Percentiles rank a stretch among this genome's conserved stretches.
phyloP scores from a whole-genome alignment of 2,113 vertebrate species.

The Sus scrofa region T2T-Sscrofa CM000815.6:128140501-128141000 shows the following conservation, averaged over 20 bases:
- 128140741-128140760: background rate
- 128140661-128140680: no score
- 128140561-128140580: no score
- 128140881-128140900: background rate
- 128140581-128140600: no score
- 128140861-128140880: background rate
- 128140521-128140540: no score
- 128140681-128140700: no score
- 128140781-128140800: background rate
- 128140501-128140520: no score
- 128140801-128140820: background rate
- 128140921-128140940: background rate
- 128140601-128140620: no score
- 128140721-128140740: background rate
- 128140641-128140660: no score
- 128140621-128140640: no score
- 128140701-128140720: background rate
- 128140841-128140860: conserved; percentile 8
- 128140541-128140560: no score
- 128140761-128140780: background rate
- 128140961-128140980: background rate
- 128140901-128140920: background rate
- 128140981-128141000: background rate
- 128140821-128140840: background rate
- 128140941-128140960: background rate